Base-by-base conservation (phyloP, 1,140 invertebrate genomes). In the Antheraea pernyi region DNA sequence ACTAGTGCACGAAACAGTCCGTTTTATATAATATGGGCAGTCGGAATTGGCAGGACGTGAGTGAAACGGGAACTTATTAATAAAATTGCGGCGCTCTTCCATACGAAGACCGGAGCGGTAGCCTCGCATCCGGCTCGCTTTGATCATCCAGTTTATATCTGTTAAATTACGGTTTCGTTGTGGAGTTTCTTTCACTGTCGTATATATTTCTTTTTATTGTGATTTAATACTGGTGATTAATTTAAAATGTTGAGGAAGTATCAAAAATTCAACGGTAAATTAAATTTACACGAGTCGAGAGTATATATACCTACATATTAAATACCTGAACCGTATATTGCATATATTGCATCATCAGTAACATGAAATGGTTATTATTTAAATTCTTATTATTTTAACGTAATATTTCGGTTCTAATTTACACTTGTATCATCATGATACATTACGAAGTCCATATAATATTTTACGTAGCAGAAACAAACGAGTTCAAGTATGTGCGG, bases 51-150 rank as follows among this genome's bases (percentile, higher is more conserved):
- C 83, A 86, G 84, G 84, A 88, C 82, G 82, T 82, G 75, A 82
- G 75, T 82, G 77, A 86, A 86, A 89, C 86, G 82, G 89, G 85
- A 88, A 86, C 84, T 83, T 89, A 87, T 88, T 86, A 85, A 86
- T 88, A 88, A 87, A 88, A 88, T 88, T 81, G 81, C 84, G 80
- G 79, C 84, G 79, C 77, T 83, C 82, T 87, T 89, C 85, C 83
- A 74, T 73, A 72, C 77, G 77, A 81, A 80, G 77, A 82, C 75
- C 73, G 79, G 74, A 77, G 74, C 77, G 77, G 72, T 75, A 62
- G 67, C 74, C 76, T 72, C 79, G 79, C 84, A 80, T 89, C 86
- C 86, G 86, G 85, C 76, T 75, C 75, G 76, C 82, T 88, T 89
- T 86, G 85, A 88, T 88, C 85, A 76, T 74, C 65, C 67, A 65